These are phyloP conservation scores for Cygnus olor DNA, from an alignment of 2,797 vertebrate species.

Conservation along the genomic window DNA sequence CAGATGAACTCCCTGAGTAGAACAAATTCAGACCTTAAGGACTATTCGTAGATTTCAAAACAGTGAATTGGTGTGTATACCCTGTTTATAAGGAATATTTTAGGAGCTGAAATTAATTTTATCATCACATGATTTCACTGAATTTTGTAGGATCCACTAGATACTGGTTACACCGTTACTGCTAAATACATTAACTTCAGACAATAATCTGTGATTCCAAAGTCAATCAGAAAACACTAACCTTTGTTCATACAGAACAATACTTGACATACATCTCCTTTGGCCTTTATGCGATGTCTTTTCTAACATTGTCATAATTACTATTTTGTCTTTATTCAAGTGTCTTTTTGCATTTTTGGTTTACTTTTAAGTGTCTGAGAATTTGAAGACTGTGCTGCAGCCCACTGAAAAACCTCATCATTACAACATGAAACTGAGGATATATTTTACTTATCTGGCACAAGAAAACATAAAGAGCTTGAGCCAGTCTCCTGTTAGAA, in stretches of 20 bases:
- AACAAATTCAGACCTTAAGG: background rate
- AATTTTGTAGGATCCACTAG: background rate
- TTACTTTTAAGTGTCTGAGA: background rate
- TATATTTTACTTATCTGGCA: background rate
- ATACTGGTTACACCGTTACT: background rate
- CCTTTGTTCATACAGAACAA: background rate
- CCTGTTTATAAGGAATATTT: background rate
- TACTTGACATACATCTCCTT: background rate
- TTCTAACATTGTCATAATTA: background rate
- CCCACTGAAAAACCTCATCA: background rate
- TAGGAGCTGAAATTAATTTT: background rate
- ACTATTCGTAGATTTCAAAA: background rate
- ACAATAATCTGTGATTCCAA: background rate
- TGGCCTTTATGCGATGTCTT: background rate
- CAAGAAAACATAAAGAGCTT: background rate
- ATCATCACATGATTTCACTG: background rate
- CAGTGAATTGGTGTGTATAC: background rate
- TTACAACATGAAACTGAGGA: background rate
- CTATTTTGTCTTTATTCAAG: fast-evolving
- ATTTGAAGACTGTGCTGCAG: background rate
- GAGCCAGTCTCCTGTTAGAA: background rate
- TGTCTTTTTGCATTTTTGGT: background rate
- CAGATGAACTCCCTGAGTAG: background rate
- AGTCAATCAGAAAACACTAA: background rate
- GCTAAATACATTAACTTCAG: background rate